phyloP scores from a whole-genome alignment of 2,797 vertebrate species.

The Basileuterus tristriatus region DNA sequence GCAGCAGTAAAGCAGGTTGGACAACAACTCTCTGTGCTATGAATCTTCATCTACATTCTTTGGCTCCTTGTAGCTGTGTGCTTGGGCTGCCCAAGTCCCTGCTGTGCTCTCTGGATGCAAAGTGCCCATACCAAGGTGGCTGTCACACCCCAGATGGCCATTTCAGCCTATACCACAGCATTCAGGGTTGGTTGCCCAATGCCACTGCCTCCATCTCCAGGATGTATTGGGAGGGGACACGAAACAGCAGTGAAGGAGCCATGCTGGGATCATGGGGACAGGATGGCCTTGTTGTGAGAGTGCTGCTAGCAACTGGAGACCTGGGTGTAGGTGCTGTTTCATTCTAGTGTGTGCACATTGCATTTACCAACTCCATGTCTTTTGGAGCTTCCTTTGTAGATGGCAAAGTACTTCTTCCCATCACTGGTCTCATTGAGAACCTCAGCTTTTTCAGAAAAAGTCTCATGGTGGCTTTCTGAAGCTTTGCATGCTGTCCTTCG shows the following conservation, averaged over 20 bases:
- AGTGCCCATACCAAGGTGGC: neutral
- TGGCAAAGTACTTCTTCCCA: neutral
- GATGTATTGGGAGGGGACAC: neutral
- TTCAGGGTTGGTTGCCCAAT: neutral
- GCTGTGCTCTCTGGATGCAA: neutral
- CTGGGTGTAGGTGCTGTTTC: neutral
- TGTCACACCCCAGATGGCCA: neutral
- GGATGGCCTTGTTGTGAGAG: neutral
- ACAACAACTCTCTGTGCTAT: neutral
- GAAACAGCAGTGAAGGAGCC: neutral
- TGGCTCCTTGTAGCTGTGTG: neutral
- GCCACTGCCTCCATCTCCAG: neutral
- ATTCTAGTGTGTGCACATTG: rapidly evolving
- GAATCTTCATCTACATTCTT: neutral
- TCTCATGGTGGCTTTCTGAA: neutral
- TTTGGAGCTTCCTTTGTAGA: neutral
- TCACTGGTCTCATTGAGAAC: neutral
- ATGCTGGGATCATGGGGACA: neutral
- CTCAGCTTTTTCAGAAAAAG: neutral
- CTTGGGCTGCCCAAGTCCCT: neutral
- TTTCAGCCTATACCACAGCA: neutral
- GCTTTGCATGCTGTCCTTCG: neutral
- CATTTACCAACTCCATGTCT: neutral
- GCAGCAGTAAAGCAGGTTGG: neutral
- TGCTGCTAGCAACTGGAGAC: neutral